Conservation (phyloP, 2,113 vertebrate genomes). For the Mustela nigripes region DNA sequence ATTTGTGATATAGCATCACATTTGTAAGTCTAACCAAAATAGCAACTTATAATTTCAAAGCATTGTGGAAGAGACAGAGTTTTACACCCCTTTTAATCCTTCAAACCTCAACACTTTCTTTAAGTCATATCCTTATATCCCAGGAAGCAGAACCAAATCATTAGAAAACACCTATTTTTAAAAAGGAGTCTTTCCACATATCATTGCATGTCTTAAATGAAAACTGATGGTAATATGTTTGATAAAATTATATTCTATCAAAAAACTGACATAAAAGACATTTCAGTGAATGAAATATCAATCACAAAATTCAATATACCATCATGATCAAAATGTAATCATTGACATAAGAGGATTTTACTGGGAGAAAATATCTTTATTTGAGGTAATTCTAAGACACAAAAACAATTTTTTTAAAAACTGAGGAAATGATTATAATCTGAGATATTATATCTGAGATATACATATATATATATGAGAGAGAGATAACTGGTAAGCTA, state of each 20-base stretch:
- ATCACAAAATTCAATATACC: constrained; percentile 26
- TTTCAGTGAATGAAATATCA: constrained; percentile 21
- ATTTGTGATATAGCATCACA: not conserved
- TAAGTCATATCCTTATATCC: not conserved
- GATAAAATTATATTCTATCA: not conserved
- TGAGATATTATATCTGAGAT: too few species aligned
- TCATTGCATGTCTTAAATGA: constrained; percentile 36
- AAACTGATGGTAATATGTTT: not conserved
- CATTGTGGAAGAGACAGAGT: not conserved
- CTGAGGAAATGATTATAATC: not conserved
- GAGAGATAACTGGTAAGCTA: not conserved
- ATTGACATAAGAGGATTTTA: not conserved
- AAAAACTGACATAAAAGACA: not conserved
- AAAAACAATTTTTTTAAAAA: not conserved
- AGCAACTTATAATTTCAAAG: not conserved
- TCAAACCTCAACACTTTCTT: not conserved
- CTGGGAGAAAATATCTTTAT: not conserved
- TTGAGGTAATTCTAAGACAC: not conserved
- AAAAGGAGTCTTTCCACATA: not conserved
- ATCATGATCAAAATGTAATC: constrained; percentile 20
- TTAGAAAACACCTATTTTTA: not conserved
- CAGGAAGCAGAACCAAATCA: not conserved
- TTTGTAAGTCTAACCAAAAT: not conserved
- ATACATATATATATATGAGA: not conserved
- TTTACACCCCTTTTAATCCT: not conserved